Conservation (phyloP, 2,113 vertebrate genomes). For the Pachycephala philippinensis region DNA sequence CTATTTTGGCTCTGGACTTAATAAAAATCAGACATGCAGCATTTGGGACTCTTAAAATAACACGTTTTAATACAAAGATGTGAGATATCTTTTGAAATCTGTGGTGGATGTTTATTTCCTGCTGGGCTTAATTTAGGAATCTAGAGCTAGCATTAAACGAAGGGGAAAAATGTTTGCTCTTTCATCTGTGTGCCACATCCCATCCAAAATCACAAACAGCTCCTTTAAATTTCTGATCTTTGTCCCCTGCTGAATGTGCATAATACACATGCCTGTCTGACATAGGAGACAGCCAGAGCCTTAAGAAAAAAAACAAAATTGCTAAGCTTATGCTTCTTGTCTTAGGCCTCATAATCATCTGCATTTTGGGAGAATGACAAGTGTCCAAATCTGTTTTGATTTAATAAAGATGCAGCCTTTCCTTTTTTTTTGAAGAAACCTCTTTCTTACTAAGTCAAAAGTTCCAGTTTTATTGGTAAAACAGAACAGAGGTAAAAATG, state of each 20-base stretch:
- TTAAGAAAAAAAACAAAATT: background rate
- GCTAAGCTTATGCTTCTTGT: constrained; percentile 44
- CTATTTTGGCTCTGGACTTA: constrained; percentile 39
- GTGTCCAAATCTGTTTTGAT: constrained; percentile 22
- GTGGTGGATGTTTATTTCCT: constrained; percentile 57
- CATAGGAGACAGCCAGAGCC: constrained; percentile 49
- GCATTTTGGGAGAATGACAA: constrained; percentile 12
- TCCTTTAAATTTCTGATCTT: constrained; percentile 60
- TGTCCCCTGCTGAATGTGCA: constrained; percentile 64
- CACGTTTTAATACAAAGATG: constrained; percentile 54
- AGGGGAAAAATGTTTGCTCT: constrained; percentile 38
- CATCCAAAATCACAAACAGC: constrained; percentile 52
- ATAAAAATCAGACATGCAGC: constrained; percentile 49
- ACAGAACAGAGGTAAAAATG: background rate
- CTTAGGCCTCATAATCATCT: background rate
- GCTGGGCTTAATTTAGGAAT: constrained; percentile 62
- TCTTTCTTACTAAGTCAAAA: background rate
- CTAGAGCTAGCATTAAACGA: constrained; percentile 34
- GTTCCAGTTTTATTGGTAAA: background rate
- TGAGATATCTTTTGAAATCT: constrained; percentile 59
- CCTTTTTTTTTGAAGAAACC: background rate
- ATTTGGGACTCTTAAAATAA: constrained; percentile 56
- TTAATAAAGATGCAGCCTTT: background rate
- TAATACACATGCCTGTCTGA: constrained; percentile 44
- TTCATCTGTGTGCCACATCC: constrained; percentile 43